Evolutionary conservation across 1,140 invertebrate genomes (phyloP), one percentile per base, ranked within the genome.

Genomic region (Subanguina moxae): DNA sequence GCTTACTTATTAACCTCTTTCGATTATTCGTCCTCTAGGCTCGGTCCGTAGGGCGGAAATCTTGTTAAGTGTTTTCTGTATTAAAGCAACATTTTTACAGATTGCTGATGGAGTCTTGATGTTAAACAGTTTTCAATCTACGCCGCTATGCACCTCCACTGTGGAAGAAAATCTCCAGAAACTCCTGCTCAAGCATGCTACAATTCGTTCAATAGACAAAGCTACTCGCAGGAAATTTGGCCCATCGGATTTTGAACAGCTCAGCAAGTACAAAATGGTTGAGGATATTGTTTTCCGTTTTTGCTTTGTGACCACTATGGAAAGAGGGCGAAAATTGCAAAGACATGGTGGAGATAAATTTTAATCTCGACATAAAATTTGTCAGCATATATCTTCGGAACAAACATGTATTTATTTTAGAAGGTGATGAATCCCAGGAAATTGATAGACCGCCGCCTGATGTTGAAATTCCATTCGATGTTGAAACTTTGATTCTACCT

Each of bases 241-340:
- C 11, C 74, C 71, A 15, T 48, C 48, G 25, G 72, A 73, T 32
- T 32, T 73, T 23, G 38, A 13, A 0, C 27, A 19, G 13, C 30
- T 71, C 21, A 28, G 57, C 17, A 17, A 23, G 21, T 46, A 68
- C 42, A 25, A 46, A 25, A 25, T 73, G 17, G 45, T 67, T 25
- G 72, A 73, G 43, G 72, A 73, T 52, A 66, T 73, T 23, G 72
- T 63, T 15, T 46, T 73, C 17, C 73, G 72, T 3, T 68, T 73
- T 27, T 73, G 72, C 38, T 73, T 73, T 27, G 72, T 48, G 0
- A 73, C 72, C 23, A 73, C 73, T 25, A 38, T 62, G 19, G 64
- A 42, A 11, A 48, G 72, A 21, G 72, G 72, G 25, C 61, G 59
- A 38, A 62, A 46, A 28, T 28, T 73, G 19, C 72, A 73, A 46